These are phyloP conservation scores for Uloborus diversus DNA, from an alignment of 1,140 invertebrate genomes.

Conservation along the genomic window DNA sequence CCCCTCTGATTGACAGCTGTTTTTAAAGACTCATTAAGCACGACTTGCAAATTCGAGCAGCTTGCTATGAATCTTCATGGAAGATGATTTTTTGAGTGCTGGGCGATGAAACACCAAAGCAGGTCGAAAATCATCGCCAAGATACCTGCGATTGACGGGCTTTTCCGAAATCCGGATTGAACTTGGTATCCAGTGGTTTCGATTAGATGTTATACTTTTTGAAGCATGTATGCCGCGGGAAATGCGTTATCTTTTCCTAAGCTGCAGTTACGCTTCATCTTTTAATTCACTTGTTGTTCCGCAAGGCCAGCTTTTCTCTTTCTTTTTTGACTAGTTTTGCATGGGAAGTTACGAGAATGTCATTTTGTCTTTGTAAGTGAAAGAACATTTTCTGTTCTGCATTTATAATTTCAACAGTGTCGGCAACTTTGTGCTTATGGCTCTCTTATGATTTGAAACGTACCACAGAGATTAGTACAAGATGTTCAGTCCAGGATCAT, in stretches of 20 bases:
- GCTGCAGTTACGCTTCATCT: constrained; percentile 21
- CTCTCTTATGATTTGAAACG: too few relatives aligned
- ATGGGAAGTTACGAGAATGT: background rate
- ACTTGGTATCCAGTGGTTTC: constrained; percentile 9
- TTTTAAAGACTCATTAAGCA: background rate
- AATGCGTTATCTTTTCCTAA: constrained; percentile 8
- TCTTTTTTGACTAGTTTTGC: constrained; percentile 3
- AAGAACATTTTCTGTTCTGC: too few relatives aligned
- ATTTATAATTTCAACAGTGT: too few relatives aligned
- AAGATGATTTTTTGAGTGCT: background rate
- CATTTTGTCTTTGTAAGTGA: too few relatives aligned
- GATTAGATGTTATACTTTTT: background rate
- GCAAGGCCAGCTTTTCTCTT: constrained; percentile 1
- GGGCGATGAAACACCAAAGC: constrained; percentile 13
- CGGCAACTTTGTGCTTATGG: too few relatives aligned
- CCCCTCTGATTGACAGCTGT: too few relatives aligned
- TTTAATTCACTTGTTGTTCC: constrained; percentile 29
- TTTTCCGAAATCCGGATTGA: constrained; percentile 21
- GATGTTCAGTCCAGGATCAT: too few relatives aligned
- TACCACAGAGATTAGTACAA: too few relatives aligned
- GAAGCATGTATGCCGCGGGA: background rate
- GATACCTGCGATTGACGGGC: background rate
- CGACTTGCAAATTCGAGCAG: background rate
- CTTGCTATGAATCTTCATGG: background rate
- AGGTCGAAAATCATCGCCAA: constrained; percentile 38